phyloP scores from a whole-genome alignment of 2,888 invertebrate genomes.

The Horisme vitalbata region DNA sequence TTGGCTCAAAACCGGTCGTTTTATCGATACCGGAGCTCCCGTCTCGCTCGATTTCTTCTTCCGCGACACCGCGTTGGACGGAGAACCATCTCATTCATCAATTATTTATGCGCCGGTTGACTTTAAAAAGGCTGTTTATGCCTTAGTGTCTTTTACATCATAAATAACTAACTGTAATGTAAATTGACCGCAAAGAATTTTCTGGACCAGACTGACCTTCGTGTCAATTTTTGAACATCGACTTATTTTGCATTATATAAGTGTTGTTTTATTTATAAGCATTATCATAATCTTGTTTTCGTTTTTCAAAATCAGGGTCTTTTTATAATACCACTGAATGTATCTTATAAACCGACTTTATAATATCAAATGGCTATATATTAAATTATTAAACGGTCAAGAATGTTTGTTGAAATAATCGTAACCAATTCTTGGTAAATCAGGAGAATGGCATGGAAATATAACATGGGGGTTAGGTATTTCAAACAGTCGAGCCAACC shows the following conservation, averaged over 20 bases:
- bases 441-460: conserved; percentile 36
- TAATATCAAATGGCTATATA: too few species aligned
- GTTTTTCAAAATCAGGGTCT: conserved; percentile 8
- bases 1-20: conserved; percentile 51
- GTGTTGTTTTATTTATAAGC: conserved; percentile 28
- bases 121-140: conserved; percentile 50
- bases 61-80: conserved; percentile 53
- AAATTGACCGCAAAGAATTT: conserved; percentile 36
- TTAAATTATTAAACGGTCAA: conserved; percentile 38
- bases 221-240: conserved; percentile 22
- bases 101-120: conserved; percentile 63
- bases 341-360: too few species aligned
- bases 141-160: conserved; percentile 46
- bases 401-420: conserved; percentile 39
- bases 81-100: conserved; percentile 52
- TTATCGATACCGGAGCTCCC: conserved; percentile 53
- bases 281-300: conserved; percentile 25
- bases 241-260: conserved; percentile 26
- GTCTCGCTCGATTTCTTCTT: conserved; percentile 66
- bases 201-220: conserved; percentile 36
- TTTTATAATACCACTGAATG: conserved; percentile 11
- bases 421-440: conserved; percentile 37
- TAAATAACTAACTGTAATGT: conserved; percentile 53
- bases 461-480: conserved; percentile 35
- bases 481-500: conserved; percentile 51